Conservation (phyloP, 2,797 vertebrate species). For the Adrianichthys oophorus region DNA sequence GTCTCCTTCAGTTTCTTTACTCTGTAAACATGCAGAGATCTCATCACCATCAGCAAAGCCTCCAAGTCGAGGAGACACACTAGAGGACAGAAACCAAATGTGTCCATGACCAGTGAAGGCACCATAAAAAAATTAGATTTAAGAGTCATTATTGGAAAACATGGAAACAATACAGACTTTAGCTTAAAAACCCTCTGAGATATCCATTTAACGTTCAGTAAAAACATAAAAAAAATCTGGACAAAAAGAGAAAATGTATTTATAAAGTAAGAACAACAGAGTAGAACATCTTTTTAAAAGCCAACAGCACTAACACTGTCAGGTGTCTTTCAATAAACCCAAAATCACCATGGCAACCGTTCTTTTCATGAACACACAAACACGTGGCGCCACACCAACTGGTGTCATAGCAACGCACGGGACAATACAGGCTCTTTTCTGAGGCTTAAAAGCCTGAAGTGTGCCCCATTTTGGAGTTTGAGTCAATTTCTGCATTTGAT, state of each 20-base stretch:
- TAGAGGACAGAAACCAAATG: too few relatives aligned
- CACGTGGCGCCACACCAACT: slow-evolving; percentile 33
- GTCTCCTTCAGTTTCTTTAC: slow-evolving; percentile 96
- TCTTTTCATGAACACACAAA: slow-evolving; percentile 13
- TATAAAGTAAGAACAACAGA: neutral
- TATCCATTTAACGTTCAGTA: too few relatives aligned
- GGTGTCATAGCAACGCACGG: slow-evolving; percentile 58
- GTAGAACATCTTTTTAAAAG: too few relatives aligned
- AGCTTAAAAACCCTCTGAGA: too few relatives aligned
- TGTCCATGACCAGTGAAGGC: too few relatives aligned
- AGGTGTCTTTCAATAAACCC: slow-evolving; percentile 53
- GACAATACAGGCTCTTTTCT: slow-evolving; percentile 55
- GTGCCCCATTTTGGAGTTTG: slow-evolving; percentile 52
- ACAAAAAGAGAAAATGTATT: neutral
- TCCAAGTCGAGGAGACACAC: too few relatives aligned
- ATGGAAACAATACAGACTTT: too few relatives aligned
- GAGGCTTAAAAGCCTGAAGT: slow-evolving; percentile 58
- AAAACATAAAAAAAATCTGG: too few relatives aligned
- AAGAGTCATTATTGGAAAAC: too few relatives aligned
- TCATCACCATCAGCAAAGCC: neutral
- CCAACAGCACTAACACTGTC: slow-evolving; percentile 17
- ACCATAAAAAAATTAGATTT: too few relatives aligned
- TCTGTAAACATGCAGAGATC: slow-evolving; percentile 61
- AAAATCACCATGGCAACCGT: slow-evolving; percentile 60
- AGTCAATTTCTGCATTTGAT: slow-evolving; percentile 58